A percentile compares a stretch with the other conserved stretches of the same genome.
Conservation (phyloP, 2,113 vertebrate species). For the Tricholaema leucomelas region DNA sequence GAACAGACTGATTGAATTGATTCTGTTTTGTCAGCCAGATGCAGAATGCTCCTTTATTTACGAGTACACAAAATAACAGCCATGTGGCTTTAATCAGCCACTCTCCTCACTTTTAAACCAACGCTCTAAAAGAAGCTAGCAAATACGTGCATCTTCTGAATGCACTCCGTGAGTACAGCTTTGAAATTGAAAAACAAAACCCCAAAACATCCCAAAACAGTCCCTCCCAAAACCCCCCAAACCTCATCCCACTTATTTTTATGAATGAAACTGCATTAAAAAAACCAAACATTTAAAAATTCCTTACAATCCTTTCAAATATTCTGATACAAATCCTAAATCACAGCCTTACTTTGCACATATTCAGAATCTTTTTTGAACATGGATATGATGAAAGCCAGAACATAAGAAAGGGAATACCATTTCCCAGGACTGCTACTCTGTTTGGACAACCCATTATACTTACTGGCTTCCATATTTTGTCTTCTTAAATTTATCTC, state of each 20-base stretch:
- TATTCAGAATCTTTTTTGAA: background rate
- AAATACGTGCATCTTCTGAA: background rate
- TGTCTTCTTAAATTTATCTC: conserved; percentile 97
- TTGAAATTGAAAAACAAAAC: background rate
- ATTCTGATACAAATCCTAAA: background rate
- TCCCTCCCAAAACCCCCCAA: fast-evolving
- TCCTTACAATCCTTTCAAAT: background rate
- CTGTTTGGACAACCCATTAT: background rate
- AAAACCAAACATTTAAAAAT: background rate
- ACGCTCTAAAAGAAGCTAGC: background rate
- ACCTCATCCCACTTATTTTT: background rate
- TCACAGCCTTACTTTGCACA: background rate
- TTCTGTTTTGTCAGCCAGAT: background rate
- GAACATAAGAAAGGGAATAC: background rate
- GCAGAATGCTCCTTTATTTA: background rate
- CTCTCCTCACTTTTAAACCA: background rate
- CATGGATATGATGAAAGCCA: background rate
- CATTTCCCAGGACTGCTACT: background rate
- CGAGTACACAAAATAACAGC: background rate
- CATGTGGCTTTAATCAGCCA: background rate
- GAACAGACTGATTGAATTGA: background rate
- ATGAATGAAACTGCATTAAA: background rate
- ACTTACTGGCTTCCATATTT: conserved; percentile 98
- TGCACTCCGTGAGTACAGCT: background rate
- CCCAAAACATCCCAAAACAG: background rate